Conservation (phyloP, 1,140 invertebrate species). For the Bombyx mandarina region DNA sequence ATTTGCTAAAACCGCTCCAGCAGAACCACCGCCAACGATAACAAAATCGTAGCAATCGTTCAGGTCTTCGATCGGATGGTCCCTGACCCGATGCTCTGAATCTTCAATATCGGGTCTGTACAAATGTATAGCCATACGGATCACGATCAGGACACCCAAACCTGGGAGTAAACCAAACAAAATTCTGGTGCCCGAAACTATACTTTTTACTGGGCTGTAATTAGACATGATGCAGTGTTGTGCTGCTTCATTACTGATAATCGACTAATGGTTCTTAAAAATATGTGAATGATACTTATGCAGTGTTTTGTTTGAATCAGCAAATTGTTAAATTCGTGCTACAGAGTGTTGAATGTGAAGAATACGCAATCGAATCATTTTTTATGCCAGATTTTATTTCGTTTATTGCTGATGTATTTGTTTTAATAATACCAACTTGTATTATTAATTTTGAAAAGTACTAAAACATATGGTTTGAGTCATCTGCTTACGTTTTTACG, state of each 20-base stretch:
- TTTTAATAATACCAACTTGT: too few species aligned
- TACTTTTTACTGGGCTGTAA: slow-evolving; percentile 22
- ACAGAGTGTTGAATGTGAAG: too few species aligned
- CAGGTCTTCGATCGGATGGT: slow-evolving; percentile 62
- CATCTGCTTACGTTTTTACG: too few species aligned
- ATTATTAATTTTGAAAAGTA: too few species aligned
- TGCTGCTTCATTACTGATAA: neutral
- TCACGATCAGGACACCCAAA: slow-evolving; percentile 73
- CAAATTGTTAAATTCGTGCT: slow-evolving; percentile 15
- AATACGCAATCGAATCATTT: too few species aligned
- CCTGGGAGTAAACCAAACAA: slow-evolving; percentile 74
- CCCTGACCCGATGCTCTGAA: slow-evolving; percentile 68
- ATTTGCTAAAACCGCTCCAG: slow-evolving; percentile 85
- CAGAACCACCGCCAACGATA: slow-evolving; percentile 86
- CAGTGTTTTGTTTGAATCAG: slow-evolving; percentile 17
- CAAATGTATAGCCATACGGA: slow-evolving; percentile 73
- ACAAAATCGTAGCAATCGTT: slow-evolving; percentile 80
- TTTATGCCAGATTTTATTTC: too few species aligned
- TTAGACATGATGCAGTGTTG: slow-evolving; percentile 28
- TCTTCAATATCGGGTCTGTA: slow-evolving; percentile 80
- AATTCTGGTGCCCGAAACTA: slow-evolving; percentile 72
- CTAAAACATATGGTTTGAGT: too few species aligned
- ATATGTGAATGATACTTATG: slow-evolving; percentile 19
- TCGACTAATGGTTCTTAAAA: slow-evolving; percentile 13
- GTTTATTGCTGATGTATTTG: too few species aligned